These are phyloP conservation scores for Quiscalus mexicanus DNA, from an alignment of 2,113 vertebrate genomes.

Conservation along the genomic window DNA sequence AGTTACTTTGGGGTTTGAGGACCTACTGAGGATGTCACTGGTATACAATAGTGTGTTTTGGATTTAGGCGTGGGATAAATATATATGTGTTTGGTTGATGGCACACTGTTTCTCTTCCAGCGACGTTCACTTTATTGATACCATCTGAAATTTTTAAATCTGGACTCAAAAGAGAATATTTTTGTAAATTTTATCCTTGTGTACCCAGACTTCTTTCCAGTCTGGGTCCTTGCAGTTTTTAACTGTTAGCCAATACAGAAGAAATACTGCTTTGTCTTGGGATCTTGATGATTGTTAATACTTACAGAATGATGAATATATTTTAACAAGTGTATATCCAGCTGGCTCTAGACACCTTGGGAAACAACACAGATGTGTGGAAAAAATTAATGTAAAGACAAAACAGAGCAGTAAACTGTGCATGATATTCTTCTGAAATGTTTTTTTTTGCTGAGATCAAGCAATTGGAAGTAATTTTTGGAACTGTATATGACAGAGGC, in stretches of 20 bases:
- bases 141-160: not conserved
- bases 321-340: not conserved
- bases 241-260: not conserved
- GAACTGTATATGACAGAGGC: not conserved
- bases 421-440: not conserved
- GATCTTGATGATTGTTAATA: not conserved
- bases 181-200: accelerated
- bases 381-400: not conserved
- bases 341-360: not conserved
- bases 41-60: not conserved
- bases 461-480: not conserved
- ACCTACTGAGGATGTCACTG: not conserved
- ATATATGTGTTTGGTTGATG: not conserved
- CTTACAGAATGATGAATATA: not conserved
- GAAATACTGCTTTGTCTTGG: not conserved
- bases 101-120: not conserved
- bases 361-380: not conserved
- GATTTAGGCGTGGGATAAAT: not conserved
- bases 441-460: not conserved
- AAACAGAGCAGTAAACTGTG: not conserved
- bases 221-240: not conserved
- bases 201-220: not conserved
- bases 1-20: not conserved
- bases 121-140: not conserved
- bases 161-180: not conserved